These are phyloP conservation scores for Phalacrocorax brasilianus DNA, from an alignment of 2,113 vertebrate species.

Conservation along the genomic window DNA sequence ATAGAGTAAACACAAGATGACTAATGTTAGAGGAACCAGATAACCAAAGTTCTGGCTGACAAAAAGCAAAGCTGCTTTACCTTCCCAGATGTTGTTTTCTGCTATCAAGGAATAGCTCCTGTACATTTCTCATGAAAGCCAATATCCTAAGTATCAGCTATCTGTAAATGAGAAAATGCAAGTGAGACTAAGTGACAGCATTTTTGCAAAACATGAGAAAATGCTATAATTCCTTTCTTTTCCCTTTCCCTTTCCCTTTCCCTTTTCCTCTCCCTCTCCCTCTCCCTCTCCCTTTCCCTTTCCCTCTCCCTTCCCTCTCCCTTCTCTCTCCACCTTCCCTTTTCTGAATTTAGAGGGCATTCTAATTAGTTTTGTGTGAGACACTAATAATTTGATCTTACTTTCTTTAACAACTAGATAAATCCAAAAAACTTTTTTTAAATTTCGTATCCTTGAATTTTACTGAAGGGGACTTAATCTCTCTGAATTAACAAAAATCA, in stretches of 20 bases:
- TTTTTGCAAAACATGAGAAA: not conserved
- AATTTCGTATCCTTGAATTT: not conserved
- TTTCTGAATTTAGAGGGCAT: not conserved
- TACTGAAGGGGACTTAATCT: not conserved
- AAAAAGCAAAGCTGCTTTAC: not conserved
- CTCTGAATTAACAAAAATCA: slow-evolving; percentile 4
- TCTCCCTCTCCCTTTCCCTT: no score
- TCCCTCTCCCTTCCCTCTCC: no score
- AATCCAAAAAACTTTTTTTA: not conserved
- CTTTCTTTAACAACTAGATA: not conserved
- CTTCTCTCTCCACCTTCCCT: no score
- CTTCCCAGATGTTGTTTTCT: not conserved
- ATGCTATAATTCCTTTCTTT: not conserved
- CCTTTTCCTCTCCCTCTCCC: not conserved
- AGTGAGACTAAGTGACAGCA: not conserved
- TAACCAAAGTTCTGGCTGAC: not conserved
- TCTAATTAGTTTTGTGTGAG: not conserved
- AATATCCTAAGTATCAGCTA: not conserved
- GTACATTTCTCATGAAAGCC: not conserved
- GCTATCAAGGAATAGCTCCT: not conserved
- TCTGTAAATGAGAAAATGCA: not conserved
- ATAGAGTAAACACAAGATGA: not conserved
- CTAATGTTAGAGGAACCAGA: not conserved
- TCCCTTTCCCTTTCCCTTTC: not conserved
- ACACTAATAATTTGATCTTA: not conserved